Conservation (phyloP, 2,797 vertebrate genomes). For the Semotilus atromaculatus region DNA sequence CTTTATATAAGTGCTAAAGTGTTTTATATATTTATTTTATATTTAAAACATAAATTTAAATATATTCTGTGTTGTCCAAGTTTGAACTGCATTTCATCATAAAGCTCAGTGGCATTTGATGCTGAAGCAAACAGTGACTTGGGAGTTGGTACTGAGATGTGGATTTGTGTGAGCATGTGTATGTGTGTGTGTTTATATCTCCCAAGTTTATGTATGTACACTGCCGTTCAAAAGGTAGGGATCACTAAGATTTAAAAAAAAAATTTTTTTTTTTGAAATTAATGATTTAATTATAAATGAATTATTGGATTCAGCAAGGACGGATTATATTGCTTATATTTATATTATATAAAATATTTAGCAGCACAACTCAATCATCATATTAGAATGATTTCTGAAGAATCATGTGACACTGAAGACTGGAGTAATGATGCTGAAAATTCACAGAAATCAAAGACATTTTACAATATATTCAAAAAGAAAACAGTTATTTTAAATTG, state of each 20-base stretch:
- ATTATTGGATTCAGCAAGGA: not conserved
- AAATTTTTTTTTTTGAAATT: too few species aligned
- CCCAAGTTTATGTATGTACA: constrained; percentile 29
- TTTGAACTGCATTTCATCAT: constrained; percentile 1
- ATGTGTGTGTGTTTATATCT: not conserved
- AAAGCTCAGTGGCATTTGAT: constrained; percentile 1
- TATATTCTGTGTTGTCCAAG: not conserved
- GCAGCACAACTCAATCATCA: too few species aligned
- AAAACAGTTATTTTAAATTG: not conserved
- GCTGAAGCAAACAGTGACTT: constrained; percentile 13
- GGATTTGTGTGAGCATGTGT: constrained; percentile 28
- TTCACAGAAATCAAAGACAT: not conserved
- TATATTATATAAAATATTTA: too few species aligned
- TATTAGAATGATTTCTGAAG: not conserved
- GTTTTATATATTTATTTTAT: not conserved
- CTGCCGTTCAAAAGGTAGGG: constrained; percentile 16
- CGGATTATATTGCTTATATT: too few species aligned
- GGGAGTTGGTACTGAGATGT: constrained; percentile 13
- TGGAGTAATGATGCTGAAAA: not conserved
- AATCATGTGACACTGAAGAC: not conserved
- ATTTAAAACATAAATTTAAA: too few species aligned
- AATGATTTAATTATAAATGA: too few species aligned
- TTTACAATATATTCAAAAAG: not conserved
- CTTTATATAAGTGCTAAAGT: not conserved
- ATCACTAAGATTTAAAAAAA: not conserved